Base-by-base conservation (phyloP, 2,113 vertebrate species). In the Hiodon alosoides region DNA sequence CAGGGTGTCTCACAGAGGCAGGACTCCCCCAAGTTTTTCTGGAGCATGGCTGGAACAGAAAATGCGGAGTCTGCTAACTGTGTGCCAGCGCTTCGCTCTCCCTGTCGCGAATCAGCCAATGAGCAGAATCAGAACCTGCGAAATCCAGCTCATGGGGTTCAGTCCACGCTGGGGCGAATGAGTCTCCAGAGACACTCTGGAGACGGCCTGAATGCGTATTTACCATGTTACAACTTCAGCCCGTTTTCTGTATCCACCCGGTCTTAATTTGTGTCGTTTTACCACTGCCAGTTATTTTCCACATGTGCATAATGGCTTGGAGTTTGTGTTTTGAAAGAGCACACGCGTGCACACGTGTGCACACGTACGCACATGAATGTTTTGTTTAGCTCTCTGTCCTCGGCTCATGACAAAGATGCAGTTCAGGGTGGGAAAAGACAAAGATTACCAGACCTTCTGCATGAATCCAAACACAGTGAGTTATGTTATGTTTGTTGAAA, bases 1-100 rank as follows among this genome's bases (percentile, higher is more conserved):
- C 97, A 98, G 0, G 97, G 97, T 0, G 93, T 98, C 82, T 96
- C 95, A 79, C 97, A 98, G 80, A 90, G 90, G 85, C 97, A 98
- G 1, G 85, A 90, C 53, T 96, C 94, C 73, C 92, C 93, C 0
- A 90, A 91, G 84, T 92, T 94, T 84, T 95, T 96, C 83, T 89
- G 88, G n/a, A 90, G 79, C 77, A 87, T 81, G 54, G 89, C 91
- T 92, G 85, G 7, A 82, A 77, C 57, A 60, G 13, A 46, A 8
- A 5, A 11, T 13, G 31, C 4, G 9, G 50, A 64, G 4, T n/a
- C 31, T 14, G 14, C 59, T 69, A 58, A 53, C 6, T 16, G 17
- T 16, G 4, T 4, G 52, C 14, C 7, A 16, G 5, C 51, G 53
- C 2, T 2, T 3, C 7, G 10, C 53, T 16, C 58, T 52, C 55